phyloP scores from a whole-genome alignment of 1,140 invertebrate genomes.

The Anagrus nilaparvatae region DNA sequence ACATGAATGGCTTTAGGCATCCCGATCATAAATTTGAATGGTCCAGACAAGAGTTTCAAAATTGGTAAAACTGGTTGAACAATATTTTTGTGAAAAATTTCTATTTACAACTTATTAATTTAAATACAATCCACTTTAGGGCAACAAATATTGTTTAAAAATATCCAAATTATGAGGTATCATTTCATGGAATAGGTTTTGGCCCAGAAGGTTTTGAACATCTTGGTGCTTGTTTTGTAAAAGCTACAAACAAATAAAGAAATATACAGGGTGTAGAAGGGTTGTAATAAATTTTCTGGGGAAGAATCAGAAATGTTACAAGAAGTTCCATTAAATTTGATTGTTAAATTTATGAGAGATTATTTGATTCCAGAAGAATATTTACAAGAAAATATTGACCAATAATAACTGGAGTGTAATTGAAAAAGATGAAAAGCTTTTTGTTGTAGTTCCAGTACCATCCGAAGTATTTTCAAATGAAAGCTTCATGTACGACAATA shows the following conservation, averaged over 20 bases:
- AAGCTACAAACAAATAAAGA: no score
- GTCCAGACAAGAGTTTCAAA: conserved; percentile 69
- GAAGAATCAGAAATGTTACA: conserved; percentile 25
- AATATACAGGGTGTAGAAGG: no score
- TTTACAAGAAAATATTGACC: conserved; percentile 25
- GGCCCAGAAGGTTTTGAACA: conserved; percentile 49
- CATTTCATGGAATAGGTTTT: conserved; percentile 55
- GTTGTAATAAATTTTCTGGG: conserved; percentile 21
- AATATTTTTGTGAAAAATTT: neutral
- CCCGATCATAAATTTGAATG: conserved; percentile 92
- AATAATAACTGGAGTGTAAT: conserved; percentile 21
- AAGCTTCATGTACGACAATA: no score
- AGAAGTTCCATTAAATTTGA: conserved; percentile 38
- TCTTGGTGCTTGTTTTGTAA: conserved; percentile 64
- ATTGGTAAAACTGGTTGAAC: conserved; percentile 56
- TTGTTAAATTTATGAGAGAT: conserved; percentile 28
- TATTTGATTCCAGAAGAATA: conserved; percentile 24
- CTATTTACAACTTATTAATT: neutral
- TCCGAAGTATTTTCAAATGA: no score
- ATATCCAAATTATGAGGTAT: conserved; percentile 62
- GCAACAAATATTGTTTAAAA: conserved; percentile 49
- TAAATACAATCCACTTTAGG: conserved; percentile 41
- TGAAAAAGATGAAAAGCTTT: conserved; percentile 18
- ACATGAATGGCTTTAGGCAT: conserved; percentile 60
- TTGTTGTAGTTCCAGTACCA: conserved; percentile 19